A percentile compares a stretch with the other conserved stretches of the same genome.
Evolutionary conservation across 2,797 vertebrate genomes (phyloP).

Genomic region (Manis pentadactyla): DNA sequence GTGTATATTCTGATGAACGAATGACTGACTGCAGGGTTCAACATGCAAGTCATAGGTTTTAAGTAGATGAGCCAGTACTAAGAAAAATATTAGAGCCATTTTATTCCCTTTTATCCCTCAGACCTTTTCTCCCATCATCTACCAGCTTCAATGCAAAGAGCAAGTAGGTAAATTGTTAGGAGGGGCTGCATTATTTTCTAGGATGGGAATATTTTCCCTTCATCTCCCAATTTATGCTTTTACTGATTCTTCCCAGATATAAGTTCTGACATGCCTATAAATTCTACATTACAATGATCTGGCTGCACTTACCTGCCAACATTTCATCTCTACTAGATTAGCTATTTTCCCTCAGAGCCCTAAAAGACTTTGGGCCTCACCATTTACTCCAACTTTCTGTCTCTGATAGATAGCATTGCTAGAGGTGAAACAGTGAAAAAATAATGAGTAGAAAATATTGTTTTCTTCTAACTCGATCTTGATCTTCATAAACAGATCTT

Average conservation of each 20-base stretch:
- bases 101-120: neutral
- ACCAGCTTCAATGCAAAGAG: neutral
- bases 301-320: neutral
- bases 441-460: slow-evolving; percentile 35
- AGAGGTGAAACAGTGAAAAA: slow-evolving; percentile 2
- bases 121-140: neutral
- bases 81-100: slow-evolving; percentile 31
- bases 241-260: slow-evolving; percentile 38
- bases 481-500: slow-evolving; percentile 43
- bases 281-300: slow-evolving; percentile 24
- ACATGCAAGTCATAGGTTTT: slow-evolving; percentile 29
- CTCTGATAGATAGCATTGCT: neutral
- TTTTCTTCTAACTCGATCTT: slow-evolving; percentile 54
- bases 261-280: slow-evolving; percentile 19
- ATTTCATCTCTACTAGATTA: neutral
- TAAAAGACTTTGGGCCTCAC: slow-evolving; percentile 17
- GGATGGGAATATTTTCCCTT: neutral
- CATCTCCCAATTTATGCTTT: slow-evolving; percentile 25
- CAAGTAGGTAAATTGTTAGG: neutral
- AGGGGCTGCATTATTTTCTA: neutral
- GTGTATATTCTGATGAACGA: slow-evolving; percentile 34
- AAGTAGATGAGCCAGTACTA: slow-evolving; percentile 18
- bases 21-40: slow-evolving; percentile 16
- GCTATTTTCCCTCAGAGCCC: slow-evolving; percentile 29
- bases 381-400: neutral